Base-by-base conservation (phyloP, 2,797 vertebrate species). In the Galago senegalensis region DNA sequence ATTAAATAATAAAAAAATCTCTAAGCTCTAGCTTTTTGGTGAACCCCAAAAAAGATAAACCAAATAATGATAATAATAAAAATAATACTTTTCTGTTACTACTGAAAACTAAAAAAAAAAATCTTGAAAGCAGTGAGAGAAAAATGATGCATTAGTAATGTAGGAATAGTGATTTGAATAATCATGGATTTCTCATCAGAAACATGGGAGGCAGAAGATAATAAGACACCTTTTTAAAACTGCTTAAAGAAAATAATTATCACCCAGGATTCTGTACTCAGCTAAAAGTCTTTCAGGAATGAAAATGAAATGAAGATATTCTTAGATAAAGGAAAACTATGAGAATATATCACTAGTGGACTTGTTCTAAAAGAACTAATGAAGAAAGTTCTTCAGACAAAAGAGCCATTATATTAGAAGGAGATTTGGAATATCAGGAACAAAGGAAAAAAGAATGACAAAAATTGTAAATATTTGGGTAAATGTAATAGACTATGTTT, bases 101-200 rank as follows among this genome's bases (percentile, higher is more conserved):
- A 21, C 4, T 85, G 56, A 85, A 82, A 67, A 75, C 82, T 80
- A 90, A 72, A 87, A 86, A 72, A 56, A 79, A 84, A 81, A 61
- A 16, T 37, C 34, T 89, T 95, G 70, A 89, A 82, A 90, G 46
- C 43, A 92, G 49, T 76, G 82, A 93, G 65, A 91, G 92, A 87
- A 90, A 88, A 87, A 87, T n/a, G 43, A 91, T 34, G 25, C 8
- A 67, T 27, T 79, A 58, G 77, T 89, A 79, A 49, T 58, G 53
- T 34, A 27, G 49, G 43, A 89, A 65, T 49, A 84, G 79, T 85
- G 23, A 81, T 89, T 75, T 91, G 58, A 86, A 80, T 34, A 83
- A n/a, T 27, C 82, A 21, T 65, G 34, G 25, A 60, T 89, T 89
- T 93, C 34, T 75, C 23, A 69, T 87, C 34, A 69, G 77, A 93